phyloP scores from a whole-genome alignment of 2,888 invertebrate species.

The Drosophila kanekoi region DNA sequence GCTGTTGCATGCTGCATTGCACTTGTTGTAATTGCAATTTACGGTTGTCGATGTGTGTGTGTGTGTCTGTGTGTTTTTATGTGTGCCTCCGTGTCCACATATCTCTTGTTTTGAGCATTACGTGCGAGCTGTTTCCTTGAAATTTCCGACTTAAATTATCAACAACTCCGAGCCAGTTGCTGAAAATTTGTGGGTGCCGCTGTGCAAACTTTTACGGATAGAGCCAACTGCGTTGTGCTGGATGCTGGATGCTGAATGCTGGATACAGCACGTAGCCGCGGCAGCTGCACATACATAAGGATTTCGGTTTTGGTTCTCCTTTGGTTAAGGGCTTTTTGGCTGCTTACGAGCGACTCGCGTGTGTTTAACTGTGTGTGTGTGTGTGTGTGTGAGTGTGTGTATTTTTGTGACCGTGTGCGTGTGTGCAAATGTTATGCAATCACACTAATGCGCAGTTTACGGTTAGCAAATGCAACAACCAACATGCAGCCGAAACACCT shows the following conservation, averaged over 20 bases:
- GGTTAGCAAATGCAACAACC: conserved; percentile 53
- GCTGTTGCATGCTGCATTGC: conserved; percentile 47
- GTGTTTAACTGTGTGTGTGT: conserved; percentile 3
- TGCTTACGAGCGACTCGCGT: conserved; percentile 32
- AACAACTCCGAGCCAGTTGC: conserved; percentile 63
- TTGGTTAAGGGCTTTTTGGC: conserved; percentile 50
- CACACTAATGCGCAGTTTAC: conserved; percentile 77
- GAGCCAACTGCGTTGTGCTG: conserved; percentile 12
- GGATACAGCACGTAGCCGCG: conserved; percentile 70
- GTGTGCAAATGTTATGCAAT: conserved; percentile 73
- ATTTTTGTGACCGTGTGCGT: conserved; percentile 14
- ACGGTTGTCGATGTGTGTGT: conserved; percentile 32
- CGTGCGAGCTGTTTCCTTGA: conserved; percentile 66
- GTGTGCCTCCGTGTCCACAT: conserved; percentile 21
- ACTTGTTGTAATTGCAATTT: conserved; percentile 76
- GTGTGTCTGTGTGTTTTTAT: conserved; percentile 9
- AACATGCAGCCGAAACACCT: conserved; percentile 37
- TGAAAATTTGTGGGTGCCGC: conserved; percentile 62
- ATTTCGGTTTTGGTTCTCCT: conserved; percentile 71
- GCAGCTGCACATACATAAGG: conserved; percentile 70
- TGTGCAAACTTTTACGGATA: conserved; percentile 62
- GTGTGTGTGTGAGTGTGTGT: conserved; percentile 6
- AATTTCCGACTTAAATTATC: conserved; percentile 79
- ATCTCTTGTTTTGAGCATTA: conserved; percentile 65
- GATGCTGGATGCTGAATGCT: conserved; percentile 21